Percentiles rank a stretch among this genome's conserved stretches.
Conservation (phyloP, 92 coral and sea anemone species). For the Ricordea florida region DNA sequence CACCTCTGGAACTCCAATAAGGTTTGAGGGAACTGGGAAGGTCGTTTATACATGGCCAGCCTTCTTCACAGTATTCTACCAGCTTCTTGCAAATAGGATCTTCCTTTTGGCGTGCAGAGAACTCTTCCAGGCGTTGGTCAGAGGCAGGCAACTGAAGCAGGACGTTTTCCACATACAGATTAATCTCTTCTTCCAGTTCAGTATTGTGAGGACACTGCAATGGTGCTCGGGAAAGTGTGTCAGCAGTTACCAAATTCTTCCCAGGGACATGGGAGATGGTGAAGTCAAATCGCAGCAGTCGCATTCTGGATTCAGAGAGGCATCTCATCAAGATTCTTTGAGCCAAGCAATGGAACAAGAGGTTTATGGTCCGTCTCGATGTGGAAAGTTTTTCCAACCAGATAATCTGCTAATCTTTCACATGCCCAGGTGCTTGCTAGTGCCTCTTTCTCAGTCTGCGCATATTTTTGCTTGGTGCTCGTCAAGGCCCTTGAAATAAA, state of each 20-base stretch:
- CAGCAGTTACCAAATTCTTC: conserved; percentile 33
- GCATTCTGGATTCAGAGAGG: conserved; percentile 50
- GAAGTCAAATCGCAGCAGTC: conserved; percentile 37
- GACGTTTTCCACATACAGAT: conserved; percentile 14
- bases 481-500: conserved; percentile 39
- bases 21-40: conserved; percentile 34
- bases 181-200: conserved; percentile 23
- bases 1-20: conserved; percentile 40
- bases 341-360: conserved; percentile 30
- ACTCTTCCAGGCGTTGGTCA: conserved; percentile 24
- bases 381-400: conserved; percentile 38
- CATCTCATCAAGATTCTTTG: conserved; percentile 38
- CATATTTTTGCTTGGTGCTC: conserved; percentile 37
- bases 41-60: conserved; percentile 47
- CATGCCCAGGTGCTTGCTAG: conserved; percentile 58
- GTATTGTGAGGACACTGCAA: background rate
- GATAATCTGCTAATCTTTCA: conserved; percentile 49
- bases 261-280: conserved; percentile 51
- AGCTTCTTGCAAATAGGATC: conserved; percentile 22
- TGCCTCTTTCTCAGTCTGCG: conserved; percentile 62
- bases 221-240: conserved; percentile 58
- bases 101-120: conserved; percentile 24
- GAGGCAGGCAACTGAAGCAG: conserved; percentile 43
- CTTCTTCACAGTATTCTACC: conserved; percentile 18
- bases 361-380: conserved; percentile 67